phyloP scores from a whole-genome alignment of 1,140 invertebrate genomes.

The Drosophila baimaii region DNA sequence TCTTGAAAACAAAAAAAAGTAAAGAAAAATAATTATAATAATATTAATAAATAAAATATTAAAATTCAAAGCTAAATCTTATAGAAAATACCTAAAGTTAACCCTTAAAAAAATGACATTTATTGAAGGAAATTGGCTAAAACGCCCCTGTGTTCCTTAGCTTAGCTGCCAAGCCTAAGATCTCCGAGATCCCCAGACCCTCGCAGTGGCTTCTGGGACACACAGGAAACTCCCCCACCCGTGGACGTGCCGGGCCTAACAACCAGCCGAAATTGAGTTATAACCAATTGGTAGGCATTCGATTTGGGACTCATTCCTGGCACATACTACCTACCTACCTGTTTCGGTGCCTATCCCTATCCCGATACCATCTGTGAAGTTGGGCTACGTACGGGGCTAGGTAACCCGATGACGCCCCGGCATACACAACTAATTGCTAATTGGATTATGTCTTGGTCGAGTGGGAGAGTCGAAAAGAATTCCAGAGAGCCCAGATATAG shows the following conservation, averaged over 20 bases:
- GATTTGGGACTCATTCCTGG: conserved; percentile 32
- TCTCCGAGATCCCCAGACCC: background rate
- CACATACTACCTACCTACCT: conserved; percentile 15
- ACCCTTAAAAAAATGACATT: background rate
- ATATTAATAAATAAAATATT: background rate
- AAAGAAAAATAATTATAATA: too few species aligned
- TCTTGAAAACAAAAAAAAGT: background rate
- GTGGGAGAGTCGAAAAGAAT: conserved; percentile 28
- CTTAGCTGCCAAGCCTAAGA: background rate
- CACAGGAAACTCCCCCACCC: conserved; percentile 41
- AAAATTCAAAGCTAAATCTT: background rate
- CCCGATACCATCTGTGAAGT: conserved; percentile 59
- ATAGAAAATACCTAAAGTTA: background rate
- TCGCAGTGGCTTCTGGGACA: too few species aligned
- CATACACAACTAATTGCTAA: conserved; percentile 81
- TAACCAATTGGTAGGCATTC: conserved; percentile 48
- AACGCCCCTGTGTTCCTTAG: background rate
- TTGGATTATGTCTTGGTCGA: conserved; percentile 77
- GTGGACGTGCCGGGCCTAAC: conserved; percentile 40
- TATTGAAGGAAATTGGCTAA: background rate
- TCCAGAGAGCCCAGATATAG: background rate
- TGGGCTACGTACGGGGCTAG: conserved; percentile 42
- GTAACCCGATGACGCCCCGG: conserved; percentile 69
- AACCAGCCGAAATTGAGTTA: conserved; percentile 71
- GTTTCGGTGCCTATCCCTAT: conserved; percentile 1